phyloP scores from a whole-genome alignment of 1,140 invertebrate genomes.

The Pseudomyrmex flavicornis region DNA sequence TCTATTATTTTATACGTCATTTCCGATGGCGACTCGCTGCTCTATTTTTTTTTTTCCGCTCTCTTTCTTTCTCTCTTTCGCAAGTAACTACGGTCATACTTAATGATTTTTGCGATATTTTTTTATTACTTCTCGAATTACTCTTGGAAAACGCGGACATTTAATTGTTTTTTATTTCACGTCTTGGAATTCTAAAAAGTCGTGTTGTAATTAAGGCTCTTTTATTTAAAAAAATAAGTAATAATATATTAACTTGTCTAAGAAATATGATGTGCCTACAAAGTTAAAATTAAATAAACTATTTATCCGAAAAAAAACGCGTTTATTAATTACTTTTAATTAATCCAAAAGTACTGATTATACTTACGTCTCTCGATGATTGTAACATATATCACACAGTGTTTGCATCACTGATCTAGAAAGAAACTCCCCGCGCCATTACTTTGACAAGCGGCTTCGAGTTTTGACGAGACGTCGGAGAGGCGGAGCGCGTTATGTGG shows the following conservation, averaged over 20 bases:
- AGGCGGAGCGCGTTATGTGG: neutral
- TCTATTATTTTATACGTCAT: neutral
- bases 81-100: neutral
- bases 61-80: neutral
- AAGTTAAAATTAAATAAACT: neutral
- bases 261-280: no score
- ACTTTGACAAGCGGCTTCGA: constrained; percentile 5
- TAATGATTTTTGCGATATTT: constrained; percentile 3
- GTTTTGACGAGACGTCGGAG: constrained; percentile 15
- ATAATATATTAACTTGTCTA: no score
- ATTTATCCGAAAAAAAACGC: neutral
- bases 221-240: no score
- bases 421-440: neutral
- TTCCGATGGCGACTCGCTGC: neutral
- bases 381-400: neutral
- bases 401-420: neutral
- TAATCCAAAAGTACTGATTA: neutral
- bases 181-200: no score
- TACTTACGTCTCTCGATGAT: neutral
- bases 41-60: neutral
- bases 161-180: no score
- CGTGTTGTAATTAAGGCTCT: no score
- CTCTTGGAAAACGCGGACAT: neutral
- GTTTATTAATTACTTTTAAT: no score
- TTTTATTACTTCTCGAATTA: neutral